These are phyloP conservation scores for Nibea albiflora DNA, from an alignment of 2,113 vertebrate species.

Conservation along the genomic window DNA sequence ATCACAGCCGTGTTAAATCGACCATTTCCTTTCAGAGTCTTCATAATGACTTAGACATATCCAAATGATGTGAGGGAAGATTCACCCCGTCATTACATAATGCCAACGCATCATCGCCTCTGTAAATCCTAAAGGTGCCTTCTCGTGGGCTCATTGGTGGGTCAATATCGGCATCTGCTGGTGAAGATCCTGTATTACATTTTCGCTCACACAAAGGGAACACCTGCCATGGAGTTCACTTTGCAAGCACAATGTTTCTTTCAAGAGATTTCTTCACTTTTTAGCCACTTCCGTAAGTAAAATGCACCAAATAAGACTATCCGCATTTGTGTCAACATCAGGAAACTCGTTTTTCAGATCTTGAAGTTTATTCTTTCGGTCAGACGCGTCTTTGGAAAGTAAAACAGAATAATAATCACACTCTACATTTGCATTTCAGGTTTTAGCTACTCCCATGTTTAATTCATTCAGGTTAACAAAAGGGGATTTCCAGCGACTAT, in stretches of 20 bases:
- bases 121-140: not conserved
- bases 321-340: not conserved
- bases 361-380: not conserved
- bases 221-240: not conserved
- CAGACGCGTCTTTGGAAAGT: not conserved
- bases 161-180: constrained; percentile 65
- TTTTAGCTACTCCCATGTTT: constrained; percentile 37
- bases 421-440: not conserved
- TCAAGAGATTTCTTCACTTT: not conserved
- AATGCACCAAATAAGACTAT: not conserved
- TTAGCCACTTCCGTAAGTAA: not conserved
- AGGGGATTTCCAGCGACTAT: constrained; percentile 67
- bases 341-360: not conserved
- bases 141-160: not conserved
- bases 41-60: not conserved
- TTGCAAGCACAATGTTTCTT: not conserved
- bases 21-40: not conserved
- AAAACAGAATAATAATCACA: constrained; percentile 1
- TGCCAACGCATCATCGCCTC: not conserved
- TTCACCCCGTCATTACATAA: not conserved
- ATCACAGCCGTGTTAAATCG: not conserved
- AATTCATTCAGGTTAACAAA: constrained; percentile 70
- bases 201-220: not conserved
- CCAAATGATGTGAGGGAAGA: not conserved
- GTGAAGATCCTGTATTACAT: constrained; percentile 44